Conservation (phyloP, 2,888 invertebrate species). For the Heliconius hortense region DNA sequence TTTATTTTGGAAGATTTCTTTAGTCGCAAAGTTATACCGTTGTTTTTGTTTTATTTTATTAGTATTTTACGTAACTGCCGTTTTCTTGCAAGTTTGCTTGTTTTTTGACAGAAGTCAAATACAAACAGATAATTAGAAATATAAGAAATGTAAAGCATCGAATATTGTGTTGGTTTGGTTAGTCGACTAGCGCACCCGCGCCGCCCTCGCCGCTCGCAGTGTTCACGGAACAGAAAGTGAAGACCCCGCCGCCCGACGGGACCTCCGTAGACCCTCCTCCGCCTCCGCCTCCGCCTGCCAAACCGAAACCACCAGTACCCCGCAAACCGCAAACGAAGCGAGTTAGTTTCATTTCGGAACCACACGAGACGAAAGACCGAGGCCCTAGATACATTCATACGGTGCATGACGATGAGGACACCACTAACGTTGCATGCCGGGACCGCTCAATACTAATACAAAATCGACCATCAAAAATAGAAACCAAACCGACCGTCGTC, state of each 20-base stretch:
- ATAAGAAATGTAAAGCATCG: conserved; percentile 52
- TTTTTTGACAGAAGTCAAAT: conserved; percentile 43
- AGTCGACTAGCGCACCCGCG: conserved; percentile 73
- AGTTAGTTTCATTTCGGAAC: conserved; percentile 77
- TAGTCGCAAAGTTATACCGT: conserved; percentile 52
- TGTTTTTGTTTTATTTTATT: conserved; percentile 48
- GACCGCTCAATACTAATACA: conserved; percentile 73
- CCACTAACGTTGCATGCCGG: conserved; percentile 78
- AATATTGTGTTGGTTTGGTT: conserved; percentile 76
- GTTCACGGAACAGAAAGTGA: conserved; percentile 66
- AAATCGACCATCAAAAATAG: conserved; percentile 59
- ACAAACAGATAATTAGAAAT: conserved; percentile 20
- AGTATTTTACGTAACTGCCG: conserved; percentile 47
- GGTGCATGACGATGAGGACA: conserved; percentile 59
- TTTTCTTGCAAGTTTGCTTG: conserved; percentile 75
- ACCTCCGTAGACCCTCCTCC: conserved; percentile 53
- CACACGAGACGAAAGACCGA: conserved; percentile 56
- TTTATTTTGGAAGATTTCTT: conserved; percentile 81
- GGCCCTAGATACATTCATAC: conserved; percentile 56
- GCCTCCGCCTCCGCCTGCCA: conserved; percentile 53
- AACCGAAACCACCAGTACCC: conserved; percentile 75
- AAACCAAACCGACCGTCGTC: conserved; percentile 61
- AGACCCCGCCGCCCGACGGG: conserved; percentile 55
- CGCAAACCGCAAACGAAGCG: conserved; percentile 76
- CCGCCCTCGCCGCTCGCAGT: conserved; percentile 68